phyloP scores from a whole-genome alignment of 2,888 invertebrate genomes.

The Ophion ventricosus region DNA sequence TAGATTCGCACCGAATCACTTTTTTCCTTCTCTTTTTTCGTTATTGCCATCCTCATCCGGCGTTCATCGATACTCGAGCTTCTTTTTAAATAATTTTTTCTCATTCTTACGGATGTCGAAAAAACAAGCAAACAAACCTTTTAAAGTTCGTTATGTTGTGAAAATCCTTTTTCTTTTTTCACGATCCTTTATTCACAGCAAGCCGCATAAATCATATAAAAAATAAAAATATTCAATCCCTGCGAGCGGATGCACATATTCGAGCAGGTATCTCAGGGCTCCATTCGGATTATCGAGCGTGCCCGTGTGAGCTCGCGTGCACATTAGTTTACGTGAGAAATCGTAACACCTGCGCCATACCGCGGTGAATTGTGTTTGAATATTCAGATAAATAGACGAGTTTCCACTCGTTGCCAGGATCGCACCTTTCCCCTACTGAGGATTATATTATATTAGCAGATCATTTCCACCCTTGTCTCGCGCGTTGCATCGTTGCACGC shows the following conservation, averaged over 20 bases:
- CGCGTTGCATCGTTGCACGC: slow-evolving; percentile 8
- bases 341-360: slow-evolving; percentile 48
- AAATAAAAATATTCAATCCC: background rate
- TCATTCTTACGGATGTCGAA: too few species aligned
- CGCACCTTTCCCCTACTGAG: slow-evolving; percentile 49
- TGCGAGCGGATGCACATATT: too few species aligned
- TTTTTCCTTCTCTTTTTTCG: background rate
- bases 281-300: too few species aligned
- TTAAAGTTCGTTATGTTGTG: background rate
- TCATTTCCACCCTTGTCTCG: slow-evolving; percentile 17
- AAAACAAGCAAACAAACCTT: too few species aligned
- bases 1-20: slow-evolving; percentile 14
- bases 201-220: background rate
- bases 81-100: background rate
- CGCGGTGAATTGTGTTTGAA: slow-evolving; percentile 35
- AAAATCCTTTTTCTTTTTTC: background rate
- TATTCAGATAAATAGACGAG: slow-evolving; percentile 57
- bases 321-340: slow-evolving; percentile 32
- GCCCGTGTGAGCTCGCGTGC: slow-evolving; percentile 4
- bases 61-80: background rate
- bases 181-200: background rate
- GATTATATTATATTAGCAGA: slow-evolving; percentile 53
- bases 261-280: too few species aligned
- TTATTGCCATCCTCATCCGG: background rate
- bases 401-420: slow-evolving; percentile 49